These are phyloP conservation scores for Craniophora ligustri DNA, from an alignment of 2,888 invertebrate genomes.

Conservation along the genomic window DNA sequence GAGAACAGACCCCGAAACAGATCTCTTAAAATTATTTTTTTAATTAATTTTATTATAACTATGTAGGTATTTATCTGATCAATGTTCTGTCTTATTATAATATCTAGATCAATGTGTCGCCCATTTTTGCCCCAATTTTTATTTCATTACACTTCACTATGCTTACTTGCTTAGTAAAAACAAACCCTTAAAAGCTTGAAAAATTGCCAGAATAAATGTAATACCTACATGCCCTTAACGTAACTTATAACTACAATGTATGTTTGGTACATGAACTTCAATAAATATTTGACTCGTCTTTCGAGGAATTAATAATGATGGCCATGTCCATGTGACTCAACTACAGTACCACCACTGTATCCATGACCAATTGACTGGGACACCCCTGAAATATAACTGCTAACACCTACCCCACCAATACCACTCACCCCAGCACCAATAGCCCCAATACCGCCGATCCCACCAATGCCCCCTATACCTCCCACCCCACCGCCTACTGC, in stretches of 20 bases:
- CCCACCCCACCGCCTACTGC: constrained; percentile 30
- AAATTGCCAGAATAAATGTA: too few relatives aligned
- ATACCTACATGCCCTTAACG: not conserved
- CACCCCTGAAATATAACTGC: constrained; percentile 23
- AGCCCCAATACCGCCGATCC: constrained; percentile 29
- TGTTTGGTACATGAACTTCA: constrained; percentile 18
- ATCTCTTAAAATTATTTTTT: too few relatives aligned
- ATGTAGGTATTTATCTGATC: too few relatives aligned
- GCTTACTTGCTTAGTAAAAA: too few relatives aligned
- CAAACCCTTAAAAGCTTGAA: too few relatives aligned
- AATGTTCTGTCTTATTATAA: too few relatives aligned
- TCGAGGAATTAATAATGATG: constrained; percentile 33
- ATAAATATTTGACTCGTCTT: constrained; percentile 18
- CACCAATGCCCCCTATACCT: constrained; percentile 11
- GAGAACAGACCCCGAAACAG: too few relatives aligned
- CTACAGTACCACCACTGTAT: constrained; percentile 18
- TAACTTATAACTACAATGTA: constrained; percentile 7
- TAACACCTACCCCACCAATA: constrained; percentile 6
- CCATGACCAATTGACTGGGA: constrained; percentile 23
- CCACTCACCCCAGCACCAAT: constrained; percentile 19
- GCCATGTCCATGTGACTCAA: constrained; percentile 59
- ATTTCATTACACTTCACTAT: too few relatives aligned
- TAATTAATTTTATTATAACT: too few relatives aligned
- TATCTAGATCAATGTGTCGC: too few relatives aligned
- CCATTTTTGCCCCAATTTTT: too few relatives aligned